Evolutionary conservation across 2,797 vertebrate genomes (phyloP).

Genomic region (Otus scops): DNA sequence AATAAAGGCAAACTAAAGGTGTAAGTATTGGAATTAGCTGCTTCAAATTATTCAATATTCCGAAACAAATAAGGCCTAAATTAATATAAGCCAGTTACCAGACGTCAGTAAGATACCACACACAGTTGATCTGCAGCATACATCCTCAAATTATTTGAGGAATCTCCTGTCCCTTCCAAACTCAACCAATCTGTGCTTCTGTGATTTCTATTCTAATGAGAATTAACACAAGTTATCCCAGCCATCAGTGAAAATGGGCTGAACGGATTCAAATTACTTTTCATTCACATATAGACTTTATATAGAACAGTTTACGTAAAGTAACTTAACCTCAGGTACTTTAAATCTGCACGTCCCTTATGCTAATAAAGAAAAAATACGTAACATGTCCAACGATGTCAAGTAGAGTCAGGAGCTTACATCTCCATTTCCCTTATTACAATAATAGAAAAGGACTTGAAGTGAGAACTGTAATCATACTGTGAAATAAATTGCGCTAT

Average conservation of each 20-base stretch:
- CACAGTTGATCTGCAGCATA: neutral
- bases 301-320: neutral
- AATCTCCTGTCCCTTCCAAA: neutral
- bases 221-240: neutral
- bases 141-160: neutral
- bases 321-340: neutral
- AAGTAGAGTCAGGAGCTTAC: neutral
- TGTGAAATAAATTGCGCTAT: conserved; percentile 37
- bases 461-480: conserved; percentile 3
- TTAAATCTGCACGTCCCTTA: neutral
- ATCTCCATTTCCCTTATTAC: neutral
- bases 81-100: neutral
- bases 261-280: neutral
- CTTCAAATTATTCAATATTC: neutral
- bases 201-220: neutral
- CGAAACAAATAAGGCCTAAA: neutral
- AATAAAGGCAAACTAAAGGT: neutral
- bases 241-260: neutral
- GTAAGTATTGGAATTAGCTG: neutral
- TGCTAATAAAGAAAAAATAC: neutral
- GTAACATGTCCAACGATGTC: neutral
- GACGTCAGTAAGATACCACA: fast-evolving
- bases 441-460: neutral
- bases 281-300: neutral
- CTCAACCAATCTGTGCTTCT: neutral